Evolutionary conservation across 2,888 invertebrate species (phyloP), one percentile per base, ranked within the genome.

Genomic region (Petrophora chlorosata): DNA sequence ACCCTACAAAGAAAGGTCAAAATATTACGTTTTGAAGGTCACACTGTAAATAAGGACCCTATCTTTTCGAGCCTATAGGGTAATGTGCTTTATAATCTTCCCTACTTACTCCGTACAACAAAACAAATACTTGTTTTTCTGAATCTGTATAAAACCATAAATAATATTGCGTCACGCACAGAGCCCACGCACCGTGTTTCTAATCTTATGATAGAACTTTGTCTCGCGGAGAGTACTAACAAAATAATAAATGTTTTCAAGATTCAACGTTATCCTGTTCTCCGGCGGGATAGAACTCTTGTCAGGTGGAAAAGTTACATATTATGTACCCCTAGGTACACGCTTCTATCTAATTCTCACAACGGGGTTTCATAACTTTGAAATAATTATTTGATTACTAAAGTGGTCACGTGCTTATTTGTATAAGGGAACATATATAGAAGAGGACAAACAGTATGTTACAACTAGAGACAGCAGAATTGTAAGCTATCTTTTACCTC

Each of bases 101-200:
- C n/a, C n/a, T 3, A 23, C 26, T 5, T 5, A 26, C 19, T 25
- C 3, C n/a, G 3, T 12, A 16, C 25, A 13, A 5, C 39, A 13
- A 38, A 33, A 39, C 12, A 36, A 32, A 59, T 57, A 57, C 33
- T 61, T 61, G 52, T 62, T 62, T 60, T 59, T 56, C 51, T 43
- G 29, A 56, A 45, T 43, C 32, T 46, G 51, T 46, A 53, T 46
- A 52, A 41, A 60, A 51, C 50, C 39, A 61, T 65, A 63, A 61
- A 66, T 59, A 63, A 59, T 50, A 46, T 59, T 48, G 44, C 46
- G 61, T 63, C 66, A 70, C 68, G 62, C 62, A 59, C 34, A 50
- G 48, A 38, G 48, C 33, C 40, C 49, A 48, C 40, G 49, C 47
- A 49, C 46, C 54, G 50, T 50, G 48, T 56, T 45, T 54, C 55